Percentiles rank a stretch among this genome's conserved stretches.
These are phyloP conservation scores for Dicyrtoma fusca DNA, from an alignment of 2,888 invertebrate species.

Conservation along the genomic window DNA sequence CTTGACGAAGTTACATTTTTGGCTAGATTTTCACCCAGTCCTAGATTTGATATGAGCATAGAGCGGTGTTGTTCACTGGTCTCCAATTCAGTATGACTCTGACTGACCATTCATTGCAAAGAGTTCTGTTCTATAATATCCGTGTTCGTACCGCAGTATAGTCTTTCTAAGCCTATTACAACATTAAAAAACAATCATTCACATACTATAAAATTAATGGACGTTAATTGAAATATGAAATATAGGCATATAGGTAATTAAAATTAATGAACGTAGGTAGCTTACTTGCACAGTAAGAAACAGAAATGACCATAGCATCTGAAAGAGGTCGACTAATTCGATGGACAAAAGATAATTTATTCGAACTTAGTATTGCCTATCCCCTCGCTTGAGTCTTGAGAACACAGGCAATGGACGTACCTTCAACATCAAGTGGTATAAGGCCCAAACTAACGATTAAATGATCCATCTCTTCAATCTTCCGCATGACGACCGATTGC, in stretches of 20 bases:
- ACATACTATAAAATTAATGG: no score
- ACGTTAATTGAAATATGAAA: no score
- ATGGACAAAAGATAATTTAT: constrained; percentile 28
- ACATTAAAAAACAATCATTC: no score
- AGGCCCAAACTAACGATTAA: constrained; percentile 73
- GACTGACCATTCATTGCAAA: constrained; percentile 67
- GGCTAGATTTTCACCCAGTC: no score
- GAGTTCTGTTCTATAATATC: constrained; percentile 83
- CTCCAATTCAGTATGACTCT: constrained; percentile 68
- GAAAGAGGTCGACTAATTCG: background rate
- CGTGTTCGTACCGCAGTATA: constrained; percentile 79
- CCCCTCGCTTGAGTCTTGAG: constrained; percentile 44
- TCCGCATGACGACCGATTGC: constrained; percentile 67
- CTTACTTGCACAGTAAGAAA: constrained; percentile 81
- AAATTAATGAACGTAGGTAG: no score
- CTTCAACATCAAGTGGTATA: constrained; percentile 65
- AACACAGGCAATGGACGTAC: constrained; percentile 52
- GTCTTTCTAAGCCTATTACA: constrained; percentile 77
- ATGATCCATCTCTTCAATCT: constrained; percentile 66
- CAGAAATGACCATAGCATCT: constrained; percentile 72
- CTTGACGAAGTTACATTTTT: no score
- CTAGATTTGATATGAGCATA: no score
- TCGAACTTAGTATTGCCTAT: constrained; percentile 41
- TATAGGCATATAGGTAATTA: no score
- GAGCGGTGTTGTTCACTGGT: background rate